Conservation (phyloP, 2,113 vertebrate species). For the Tonatia bakeri region DNA sequence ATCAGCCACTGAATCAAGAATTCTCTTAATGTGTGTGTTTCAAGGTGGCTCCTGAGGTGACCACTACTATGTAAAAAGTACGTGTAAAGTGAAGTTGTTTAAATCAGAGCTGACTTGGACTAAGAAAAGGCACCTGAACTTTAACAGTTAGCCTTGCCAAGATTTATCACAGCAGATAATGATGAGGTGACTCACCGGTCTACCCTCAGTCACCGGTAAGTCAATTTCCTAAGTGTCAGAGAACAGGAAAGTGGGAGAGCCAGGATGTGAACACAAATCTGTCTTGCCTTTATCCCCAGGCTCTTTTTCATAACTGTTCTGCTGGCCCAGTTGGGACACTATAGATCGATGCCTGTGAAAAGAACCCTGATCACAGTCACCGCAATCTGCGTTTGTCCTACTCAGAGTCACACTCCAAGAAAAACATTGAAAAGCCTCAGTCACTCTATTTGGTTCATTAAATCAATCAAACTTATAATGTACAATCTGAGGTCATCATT, state of each 20-base stretch:
- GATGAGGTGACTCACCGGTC: background rate
- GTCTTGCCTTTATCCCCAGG: background rate
- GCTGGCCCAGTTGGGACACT: accelerated
- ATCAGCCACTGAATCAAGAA: background rate
- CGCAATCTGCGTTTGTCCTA: background rate
- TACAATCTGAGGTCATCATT: background rate
- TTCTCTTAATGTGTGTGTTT: background rate
- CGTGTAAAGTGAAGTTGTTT: background rate
- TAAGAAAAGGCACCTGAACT: background rate
- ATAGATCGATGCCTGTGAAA: accelerated
- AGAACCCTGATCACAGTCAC: background rate
- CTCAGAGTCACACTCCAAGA: accelerated
- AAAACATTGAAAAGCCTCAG: background rate
- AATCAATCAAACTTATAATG: background rate
- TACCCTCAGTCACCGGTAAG: background rate
- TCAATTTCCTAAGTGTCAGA: background rate
- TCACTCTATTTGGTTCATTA: background rate
- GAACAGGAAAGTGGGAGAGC: background rate
- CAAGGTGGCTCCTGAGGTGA: background rate
- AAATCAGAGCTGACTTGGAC: background rate
- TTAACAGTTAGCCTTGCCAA: background rate
- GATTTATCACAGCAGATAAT: background rate
- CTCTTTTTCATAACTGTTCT: background rate
- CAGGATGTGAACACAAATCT: too few species aligned
- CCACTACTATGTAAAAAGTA: background rate